Evolutionary conservation across 2,888 invertebrate genomes (phyloP).

Genomic region (Caradrina kadenii): DNA sequence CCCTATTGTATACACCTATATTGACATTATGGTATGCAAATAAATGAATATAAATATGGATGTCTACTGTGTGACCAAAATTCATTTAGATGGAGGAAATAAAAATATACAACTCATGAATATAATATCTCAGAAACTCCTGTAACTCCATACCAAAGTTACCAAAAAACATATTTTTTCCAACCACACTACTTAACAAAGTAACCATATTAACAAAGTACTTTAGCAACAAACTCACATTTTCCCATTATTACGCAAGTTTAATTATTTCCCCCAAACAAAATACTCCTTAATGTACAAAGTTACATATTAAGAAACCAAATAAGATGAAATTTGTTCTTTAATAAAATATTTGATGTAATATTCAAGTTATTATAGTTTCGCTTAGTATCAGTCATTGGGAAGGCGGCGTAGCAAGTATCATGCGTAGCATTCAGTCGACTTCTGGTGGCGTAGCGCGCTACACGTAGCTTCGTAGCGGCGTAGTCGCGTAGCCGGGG

Average conservation of each 20-base stretch:
- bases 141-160: background rate
- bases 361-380: constrained; percentile 58
- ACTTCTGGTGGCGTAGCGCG: constrained; percentile 67
- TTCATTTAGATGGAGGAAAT: too few species aligned
- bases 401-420: constrained; percentile 46
- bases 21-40: too few species aligned
- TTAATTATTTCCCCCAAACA: constrained; percentile 44
- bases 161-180: constrained; percentile 22
- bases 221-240: constrained; percentile 35
- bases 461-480: constrained; percentile 67
- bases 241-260: constrained; percentile 36
- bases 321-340: constrained; percentile 46
- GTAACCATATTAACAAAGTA: constrained; percentile 13
- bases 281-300: constrained; percentile 42
- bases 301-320: constrained; percentile 48
- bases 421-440: constrained; percentile 68
- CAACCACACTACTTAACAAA: constrained; percentile 14
- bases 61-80: too few species aligned
- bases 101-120: too few species aligned
- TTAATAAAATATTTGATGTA: constrained; percentile 42
- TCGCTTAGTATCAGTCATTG: constrained; percentile 39
- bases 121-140: constrained; percentile 7
- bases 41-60: too few species aligned
- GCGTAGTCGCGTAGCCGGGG: constrained; percentile 49
- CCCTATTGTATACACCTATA: too few species aligned